Conservation (phyloP, 1,140 invertebrate species). For the Gerris buenoi region DNA sequence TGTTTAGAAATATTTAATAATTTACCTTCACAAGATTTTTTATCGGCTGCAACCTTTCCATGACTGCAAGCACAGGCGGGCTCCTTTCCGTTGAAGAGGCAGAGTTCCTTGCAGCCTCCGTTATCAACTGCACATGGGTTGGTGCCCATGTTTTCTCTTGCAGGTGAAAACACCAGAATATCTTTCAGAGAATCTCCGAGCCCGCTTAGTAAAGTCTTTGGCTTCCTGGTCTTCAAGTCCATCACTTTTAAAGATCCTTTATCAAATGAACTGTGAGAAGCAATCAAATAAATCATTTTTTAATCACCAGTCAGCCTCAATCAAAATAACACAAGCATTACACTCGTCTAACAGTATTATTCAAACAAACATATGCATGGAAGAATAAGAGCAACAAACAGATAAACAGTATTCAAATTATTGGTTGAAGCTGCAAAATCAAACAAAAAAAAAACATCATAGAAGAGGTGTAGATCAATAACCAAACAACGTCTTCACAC, state of each 20-base stretch:
- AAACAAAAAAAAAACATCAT: too few species aligned
- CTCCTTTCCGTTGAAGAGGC: constrained; percentile 53
- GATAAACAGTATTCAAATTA: too few species aligned
- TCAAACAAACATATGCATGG: too few species aligned
- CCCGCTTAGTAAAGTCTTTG: constrained; percentile 37
- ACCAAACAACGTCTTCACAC: too few species aligned
- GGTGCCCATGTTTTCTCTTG: constrained; percentile 13
- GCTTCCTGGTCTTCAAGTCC: constrained; percentile 39
- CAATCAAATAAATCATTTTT: too few species aligned
- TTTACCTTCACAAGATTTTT: constrained; percentile 42
- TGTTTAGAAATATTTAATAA: constrained; percentile 10
- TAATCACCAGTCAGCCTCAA: too few species aligned
- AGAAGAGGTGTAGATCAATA: too few species aligned
- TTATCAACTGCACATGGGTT: constrained; percentile 55
- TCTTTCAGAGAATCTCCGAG: constrained; percentile 55
- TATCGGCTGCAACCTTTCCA: constrained; percentile 46
- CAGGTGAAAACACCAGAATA: constrained; percentile 37
- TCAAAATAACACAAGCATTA: too few species aligned
- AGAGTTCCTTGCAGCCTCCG: constrained; percentile 64
- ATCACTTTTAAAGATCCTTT: constrained; percentile 51
- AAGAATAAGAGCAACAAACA: too few species aligned
- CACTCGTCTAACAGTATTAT: too few species aligned
- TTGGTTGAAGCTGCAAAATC: too few species aligned
- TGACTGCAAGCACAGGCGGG: constrained; percentile 58
- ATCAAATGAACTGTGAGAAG: too few species aligned